These are phyloP conservation scores for Bergia sp. DNA, from an alignment of 92 coral and sea anemone species.

Conservation along the genomic window DNA sequence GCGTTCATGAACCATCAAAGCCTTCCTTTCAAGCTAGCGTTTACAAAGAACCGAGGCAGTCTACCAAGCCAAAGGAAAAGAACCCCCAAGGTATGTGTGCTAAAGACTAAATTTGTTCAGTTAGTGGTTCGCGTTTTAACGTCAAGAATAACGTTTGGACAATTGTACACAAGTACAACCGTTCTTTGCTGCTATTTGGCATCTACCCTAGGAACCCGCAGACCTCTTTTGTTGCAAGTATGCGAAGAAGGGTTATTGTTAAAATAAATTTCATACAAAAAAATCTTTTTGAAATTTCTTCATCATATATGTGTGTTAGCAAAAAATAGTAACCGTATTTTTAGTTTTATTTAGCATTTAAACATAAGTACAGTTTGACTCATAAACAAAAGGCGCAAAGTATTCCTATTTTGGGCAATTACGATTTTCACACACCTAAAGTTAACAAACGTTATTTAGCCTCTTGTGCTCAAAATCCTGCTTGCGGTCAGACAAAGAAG, in stretches of 20 bases:
- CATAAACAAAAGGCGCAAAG: neutral
- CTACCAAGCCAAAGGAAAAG: constrained; percentile 26
- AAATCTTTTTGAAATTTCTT: too few relatives aligned
- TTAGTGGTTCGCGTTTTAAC: neutral
- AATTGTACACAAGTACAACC: neutral
- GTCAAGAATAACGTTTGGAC: neutral
- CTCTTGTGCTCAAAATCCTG: neutral
- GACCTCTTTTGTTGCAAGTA: neutral
- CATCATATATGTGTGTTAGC: too few relatives aligned
- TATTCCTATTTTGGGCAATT: neutral
- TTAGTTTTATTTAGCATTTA: neutral
- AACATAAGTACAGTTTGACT: neutral
- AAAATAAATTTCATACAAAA: neutral
- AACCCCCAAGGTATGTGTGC: constrained; percentile 4
- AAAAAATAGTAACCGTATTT: neutral
- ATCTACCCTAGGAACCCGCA: neutral
- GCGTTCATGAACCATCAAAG: constrained; percentile 10
- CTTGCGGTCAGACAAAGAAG: constrained; percentile 2
- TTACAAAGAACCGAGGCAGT: neutral
- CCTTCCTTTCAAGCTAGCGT: constrained; percentile 11
- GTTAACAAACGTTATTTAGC: neutral
- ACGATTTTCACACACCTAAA: constrained; percentile 8
- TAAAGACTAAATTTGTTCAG: neutral
- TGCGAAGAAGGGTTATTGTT: neutral
- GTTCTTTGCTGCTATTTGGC: neutral